Base-by-base conservation (phyloP, 2,113 vertebrate genomes). In the Ellobius talpinus region DNA sequence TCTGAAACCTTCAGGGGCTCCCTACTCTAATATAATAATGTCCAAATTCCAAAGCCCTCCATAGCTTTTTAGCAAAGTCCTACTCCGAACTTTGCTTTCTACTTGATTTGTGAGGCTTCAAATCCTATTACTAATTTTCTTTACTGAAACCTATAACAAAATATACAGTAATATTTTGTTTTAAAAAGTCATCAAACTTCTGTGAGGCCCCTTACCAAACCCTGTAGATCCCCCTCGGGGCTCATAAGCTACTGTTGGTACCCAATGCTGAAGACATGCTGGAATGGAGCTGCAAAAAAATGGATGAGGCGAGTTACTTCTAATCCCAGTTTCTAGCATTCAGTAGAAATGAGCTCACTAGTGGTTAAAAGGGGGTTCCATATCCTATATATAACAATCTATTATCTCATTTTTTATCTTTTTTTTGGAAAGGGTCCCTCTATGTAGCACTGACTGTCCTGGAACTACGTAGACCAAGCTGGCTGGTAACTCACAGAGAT, bases 91-190 rank as follows among this genome's bases (percentile, higher is more conserved):
- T 13, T 79, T 81, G 81, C 70, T 76, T 96, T 92, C 78, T 86
- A n/a, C 19, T 95, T 72, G 50, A 65, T 61, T 95, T 86, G 58
- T 55, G 29, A 92, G 89, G 58, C 14, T 52, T 65, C 50, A 73
- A 93, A 84, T 89, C 7, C 61, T 55, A 87, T 74, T 73, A 42
- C 47, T 58, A 77, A 81, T 79, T 87, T 14, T 82, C 47, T 87
- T 92, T 45, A 90, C 6, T 3, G 13, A 45, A 84, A 61, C 93
- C 55, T 82, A 47, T 82, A 87, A 87, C n/a, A 94, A 97, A 87
- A 97, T 63, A n/a, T 14, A 8, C 55, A 42, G 74, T 58, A 10
- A 14, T 89, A 68, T 61, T 70, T 47, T 89, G 55, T 66, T 74
- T 89, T 86, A 29, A 81, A 78, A 72, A 63, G 39, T 3, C 7